Percentiles rank a stretch among this genome's conserved stretches.
Evolutionary conservation across 1,140 invertebrate species (phyloP).

Genomic region (Elymnias hypermnestra): DNA sequence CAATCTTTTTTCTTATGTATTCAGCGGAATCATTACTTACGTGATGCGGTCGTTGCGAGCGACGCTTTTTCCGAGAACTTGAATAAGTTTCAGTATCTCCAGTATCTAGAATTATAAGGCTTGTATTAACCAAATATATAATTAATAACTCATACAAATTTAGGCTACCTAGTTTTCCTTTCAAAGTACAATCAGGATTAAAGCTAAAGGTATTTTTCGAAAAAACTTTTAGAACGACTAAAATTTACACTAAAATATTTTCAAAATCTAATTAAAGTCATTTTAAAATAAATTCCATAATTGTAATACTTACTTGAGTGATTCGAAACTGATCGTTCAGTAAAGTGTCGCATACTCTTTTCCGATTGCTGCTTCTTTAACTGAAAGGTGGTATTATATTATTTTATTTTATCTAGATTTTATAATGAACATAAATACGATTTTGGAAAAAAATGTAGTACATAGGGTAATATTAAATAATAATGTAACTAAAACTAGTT

Average conservation of each 20-base stretch:
- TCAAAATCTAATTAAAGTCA: too few relatives aligned
- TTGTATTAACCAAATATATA: too few relatives aligned
- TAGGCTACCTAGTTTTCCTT: neutral
- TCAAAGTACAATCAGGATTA: too few relatives aligned
- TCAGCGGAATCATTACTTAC: constrained; percentile 67
- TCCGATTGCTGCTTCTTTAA: constrained; percentile 55
- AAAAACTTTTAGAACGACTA: too few relatives aligned
- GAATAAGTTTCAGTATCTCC: constrained; percentile 54
- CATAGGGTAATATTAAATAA: too few relatives aligned
- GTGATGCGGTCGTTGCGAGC: constrained; percentile 45
- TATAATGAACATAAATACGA: neutral
- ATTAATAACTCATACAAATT: too few relatives aligned
- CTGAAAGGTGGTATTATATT: constrained; percentile 29
- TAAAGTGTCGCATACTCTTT: constrained; percentile 39
- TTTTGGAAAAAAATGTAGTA: too few relatives aligned
- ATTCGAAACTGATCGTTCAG: constrained; percentile 41
- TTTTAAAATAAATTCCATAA: too few relatives aligned
- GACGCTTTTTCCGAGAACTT: constrained; percentile 52
- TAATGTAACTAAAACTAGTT: too few relatives aligned
- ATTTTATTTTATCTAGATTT: neutral
- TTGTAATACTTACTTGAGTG: constrained; percentile 60
- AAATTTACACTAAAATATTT: too few relatives aligned
- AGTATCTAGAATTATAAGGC: constrained; percentile 45
- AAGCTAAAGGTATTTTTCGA: too few relatives aligned
- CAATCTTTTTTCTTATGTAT: constrained; percentile 56